Percentiles rank a stretch among this genome's conserved stretches.
These are phyloP conservation scores for Paedocypris sp. DNA, from an alignment of 2,113 vertebrate genomes.

Conservation along the genomic window DNA sequence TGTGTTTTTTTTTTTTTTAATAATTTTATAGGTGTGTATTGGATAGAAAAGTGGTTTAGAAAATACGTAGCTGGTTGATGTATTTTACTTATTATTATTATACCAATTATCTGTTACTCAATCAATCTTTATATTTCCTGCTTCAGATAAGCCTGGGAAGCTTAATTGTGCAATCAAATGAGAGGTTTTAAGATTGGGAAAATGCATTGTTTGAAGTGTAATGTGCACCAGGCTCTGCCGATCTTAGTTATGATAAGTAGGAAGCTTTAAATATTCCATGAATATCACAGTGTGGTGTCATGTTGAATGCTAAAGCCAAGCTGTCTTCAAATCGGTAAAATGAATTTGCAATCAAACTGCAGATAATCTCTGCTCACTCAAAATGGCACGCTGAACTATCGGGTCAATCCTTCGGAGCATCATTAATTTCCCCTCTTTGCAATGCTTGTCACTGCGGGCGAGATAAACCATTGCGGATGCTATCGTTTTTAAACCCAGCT, in stretches of 20 bases:
- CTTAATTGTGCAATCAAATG: too few species aligned
- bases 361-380: background rate
- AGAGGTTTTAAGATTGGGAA: too few species aligned
- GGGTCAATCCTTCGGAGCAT: background rate
- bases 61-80: too few species aligned
- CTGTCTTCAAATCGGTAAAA: background rate
- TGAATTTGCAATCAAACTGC: background rate
- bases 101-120: too few species aligned
- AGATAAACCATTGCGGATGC: constrained; percentile 2
- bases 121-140: too few species aligned
- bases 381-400: background rate
- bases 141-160: too few species aligned
- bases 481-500: constrained; percentile 25
- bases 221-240: too few species aligned
- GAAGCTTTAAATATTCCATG: background rate
- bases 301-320: background rate
- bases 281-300: background rate
- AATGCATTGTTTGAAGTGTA: too few species aligned
- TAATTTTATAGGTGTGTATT: too few species aligned
- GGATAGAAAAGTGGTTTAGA: too few species aligned
- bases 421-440: constrained; percentile 17
- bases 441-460: background rate
- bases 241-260: background rate
- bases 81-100: too few species aligned
- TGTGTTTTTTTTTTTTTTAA: too few species aligned